Evolutionary conservation across 1,140 invertebrate genomes (phyloP).

Genomic region (Oscheius sp.): DNA sequence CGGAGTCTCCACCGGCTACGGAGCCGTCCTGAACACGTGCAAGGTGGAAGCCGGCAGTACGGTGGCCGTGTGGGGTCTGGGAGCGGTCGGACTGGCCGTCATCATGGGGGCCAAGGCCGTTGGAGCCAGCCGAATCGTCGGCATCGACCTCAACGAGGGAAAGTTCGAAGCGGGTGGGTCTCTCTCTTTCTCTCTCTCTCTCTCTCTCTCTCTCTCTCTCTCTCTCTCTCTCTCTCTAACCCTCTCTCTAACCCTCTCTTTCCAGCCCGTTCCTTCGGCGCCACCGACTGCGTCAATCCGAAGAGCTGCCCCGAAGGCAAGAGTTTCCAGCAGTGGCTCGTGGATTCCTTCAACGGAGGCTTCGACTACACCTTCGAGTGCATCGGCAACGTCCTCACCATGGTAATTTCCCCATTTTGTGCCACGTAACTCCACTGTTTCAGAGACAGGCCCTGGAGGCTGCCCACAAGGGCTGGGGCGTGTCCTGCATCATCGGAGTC

Average conservation of each 20-base stretch:
- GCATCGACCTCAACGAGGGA: slow-evolving; percentile 82
- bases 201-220: background rate
- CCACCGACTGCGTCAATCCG: slow-evolving; percentile 62
- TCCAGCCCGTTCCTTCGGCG: slow-evolving; percentile 64
- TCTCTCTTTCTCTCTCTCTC: background rate
- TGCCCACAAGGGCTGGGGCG: slow-evolving; percentile 97
- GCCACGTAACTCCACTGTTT: slow-evolving; percentile 12
- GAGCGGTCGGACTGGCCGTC: slow-evolving; percentile 86
- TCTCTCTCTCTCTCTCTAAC: background rate
- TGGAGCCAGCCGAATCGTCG: slow-evolving; percentile 85
- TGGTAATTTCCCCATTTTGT: slow-evolving; percentile 68
- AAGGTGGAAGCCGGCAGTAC: slow-evolving; percentile 74
- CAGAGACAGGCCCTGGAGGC: slow-evolving; percentile 84
- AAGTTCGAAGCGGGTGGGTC: slow-evolving; percentile 68
- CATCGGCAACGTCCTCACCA: slow-evolving; percentile 90
- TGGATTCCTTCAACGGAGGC: slow-evolving; percentile 90
- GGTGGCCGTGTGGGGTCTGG: slow-evolving; percentile 89
- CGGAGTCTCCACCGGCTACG: slow-evolving; percentile 73
- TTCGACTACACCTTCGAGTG: slow-evolving; percentile 98
- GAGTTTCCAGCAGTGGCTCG: slow-evolving; percentile 39
- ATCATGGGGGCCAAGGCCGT: slow-evolving; percentile 84
- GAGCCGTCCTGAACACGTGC: slow-evolving; percentile 89
- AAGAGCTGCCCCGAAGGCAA: slow-evolving; percentile 8
- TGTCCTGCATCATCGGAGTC: slow-evolving; percentile 91
- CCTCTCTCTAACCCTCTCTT: background rate